Conservation (phyloP, 1,140 invertebrate species). For the Drosophila arizonae region DNA sequence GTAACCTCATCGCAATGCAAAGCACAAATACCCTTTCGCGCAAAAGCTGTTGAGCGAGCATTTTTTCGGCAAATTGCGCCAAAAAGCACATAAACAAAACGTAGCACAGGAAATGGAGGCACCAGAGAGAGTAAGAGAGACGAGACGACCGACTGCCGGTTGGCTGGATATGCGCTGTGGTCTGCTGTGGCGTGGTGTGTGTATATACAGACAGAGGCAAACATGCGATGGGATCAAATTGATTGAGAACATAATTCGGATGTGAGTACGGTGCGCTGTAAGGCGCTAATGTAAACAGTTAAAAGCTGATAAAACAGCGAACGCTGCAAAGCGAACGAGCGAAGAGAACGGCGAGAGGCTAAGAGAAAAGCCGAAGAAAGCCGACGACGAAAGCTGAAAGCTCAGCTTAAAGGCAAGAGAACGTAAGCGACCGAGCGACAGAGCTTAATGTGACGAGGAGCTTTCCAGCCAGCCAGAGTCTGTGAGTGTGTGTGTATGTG, state of each 20-base stretch:
- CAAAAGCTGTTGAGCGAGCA: constrained; percentile 11
- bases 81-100: constrained; percentile 21
- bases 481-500: background rate
- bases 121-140: background rate
- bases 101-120: constrained; percentile 24
- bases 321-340: background rate
- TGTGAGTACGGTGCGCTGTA: constrained; percentile 2
- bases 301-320: constrained; percentile 4
- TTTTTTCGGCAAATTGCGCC: constrained; percentile 8
- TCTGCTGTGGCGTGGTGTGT: background rate
- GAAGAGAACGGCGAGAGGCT: background rate
- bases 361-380: background rate
- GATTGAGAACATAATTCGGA: constrained; percentile 11
- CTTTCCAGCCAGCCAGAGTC: no score
- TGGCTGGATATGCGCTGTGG: constrained; percentile 2
- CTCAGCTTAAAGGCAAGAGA: constrained; percentile 2
- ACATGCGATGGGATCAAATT: constrained; percentile 9
- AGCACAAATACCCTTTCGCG: background rate
- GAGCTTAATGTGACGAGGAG: no score
- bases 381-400: background rate
- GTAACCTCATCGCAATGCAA: no score
- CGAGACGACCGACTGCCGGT: background rate
- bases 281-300: constrained; percentile 12
- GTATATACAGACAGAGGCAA: background rate
- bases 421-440: background rate